phyloP scores from a whole-genome alignment of 2,888 invertebrate species.

The Agrochola litura region DNA sequence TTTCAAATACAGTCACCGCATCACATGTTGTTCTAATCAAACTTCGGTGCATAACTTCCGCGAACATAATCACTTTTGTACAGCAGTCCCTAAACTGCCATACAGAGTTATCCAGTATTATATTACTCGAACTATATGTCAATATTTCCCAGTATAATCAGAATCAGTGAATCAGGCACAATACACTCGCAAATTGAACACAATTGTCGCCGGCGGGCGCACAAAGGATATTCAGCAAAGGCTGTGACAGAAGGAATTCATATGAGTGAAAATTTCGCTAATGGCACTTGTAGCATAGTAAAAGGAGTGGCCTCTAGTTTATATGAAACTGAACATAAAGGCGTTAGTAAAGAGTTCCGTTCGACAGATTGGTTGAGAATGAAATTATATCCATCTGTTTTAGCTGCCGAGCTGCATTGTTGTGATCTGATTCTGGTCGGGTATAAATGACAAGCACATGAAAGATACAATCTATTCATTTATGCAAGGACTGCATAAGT shows the following conservation, averaged over 20 bases:
- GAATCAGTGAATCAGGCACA: slow-evolving; percentile 56
- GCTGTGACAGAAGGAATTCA: slow-evolving; percentile 34
- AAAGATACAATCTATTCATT: too few species aligned
- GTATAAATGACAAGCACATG: too few species aligned
- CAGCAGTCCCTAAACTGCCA: neutral
- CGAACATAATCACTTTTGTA: neutral
- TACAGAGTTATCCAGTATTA: neutral
- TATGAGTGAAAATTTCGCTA: slow-evolving; percentile 34
- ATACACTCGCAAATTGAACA: slow-evolving; percentile 56
- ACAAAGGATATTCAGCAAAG: slow-evolving; percentile 38
- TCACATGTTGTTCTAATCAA: slow-evolving; percentile 6
- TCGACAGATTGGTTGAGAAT: neutral
- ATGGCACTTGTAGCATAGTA: slow-evolving; percentile 19
- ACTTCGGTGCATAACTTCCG: slow-evolving; percentile 1
- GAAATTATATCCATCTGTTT: too few species aligned
- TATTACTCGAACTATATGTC: slow-evolving; percentile 9
- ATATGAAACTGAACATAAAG: slow-evolving; percentile 18
- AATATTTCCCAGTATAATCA: slow-evolving; percentile 23
- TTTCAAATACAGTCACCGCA: neutral
- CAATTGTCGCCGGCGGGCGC: slow-evolving; percentile 32
- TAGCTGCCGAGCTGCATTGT: too few species aligned
- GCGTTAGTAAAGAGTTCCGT: neutral
- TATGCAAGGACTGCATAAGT: too few species aligned
- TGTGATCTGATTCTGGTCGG: too few species aligned
- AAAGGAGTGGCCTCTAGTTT: too few species aligned